phyloP scores from a whole-genome alignment of 2,113 vertebrate species.

The Perca fluviatilis region DNA sequence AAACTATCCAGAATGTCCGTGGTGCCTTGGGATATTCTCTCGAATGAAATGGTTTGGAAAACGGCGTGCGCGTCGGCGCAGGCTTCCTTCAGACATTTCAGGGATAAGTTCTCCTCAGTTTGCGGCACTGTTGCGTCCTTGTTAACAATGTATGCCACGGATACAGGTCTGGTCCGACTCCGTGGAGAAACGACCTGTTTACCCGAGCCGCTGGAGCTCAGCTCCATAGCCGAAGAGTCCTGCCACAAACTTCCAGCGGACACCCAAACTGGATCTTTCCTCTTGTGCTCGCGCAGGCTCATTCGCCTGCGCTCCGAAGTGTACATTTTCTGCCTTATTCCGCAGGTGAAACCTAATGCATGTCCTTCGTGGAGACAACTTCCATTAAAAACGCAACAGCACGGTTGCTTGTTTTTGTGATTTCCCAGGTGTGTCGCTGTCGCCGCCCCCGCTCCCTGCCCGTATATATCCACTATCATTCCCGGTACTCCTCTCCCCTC shows the following conservation, averaged over 20 bases:
- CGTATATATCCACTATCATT: conserved; percentile 35
- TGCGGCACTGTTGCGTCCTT: conserved; percentile 79
- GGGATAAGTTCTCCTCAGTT: conserved; percentile 77
- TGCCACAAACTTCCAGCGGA: conserved; percentile 91
- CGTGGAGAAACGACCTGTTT: conserved; percentile 73
- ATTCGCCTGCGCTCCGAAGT: conserved; percentile 82
- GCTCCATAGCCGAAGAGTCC: conserved; percentile 85
- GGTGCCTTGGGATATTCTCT: conserved; percentile 84
- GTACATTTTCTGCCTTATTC: conserved; percentile 66
- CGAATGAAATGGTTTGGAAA: conserved; percentile 83
- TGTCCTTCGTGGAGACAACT: background rate
- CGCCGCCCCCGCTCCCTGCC: conserved; percentile 12
- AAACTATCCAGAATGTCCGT: conserved; percentile 86
- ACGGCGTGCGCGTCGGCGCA: conserved; percentile 82
- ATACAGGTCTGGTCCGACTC: conserved; percentile 80
- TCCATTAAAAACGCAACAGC: background rate
- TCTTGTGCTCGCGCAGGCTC: conserved; percentile 77
- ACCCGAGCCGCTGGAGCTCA: conserved; percentile 59
- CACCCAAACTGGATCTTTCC: conserved; percentile 71
- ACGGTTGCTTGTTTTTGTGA: conserved; percentile 21
- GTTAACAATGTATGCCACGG: conserved; percentile 85
- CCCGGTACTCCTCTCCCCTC: conserved; percentile 30
- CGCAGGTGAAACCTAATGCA: conserved; percentile 3
- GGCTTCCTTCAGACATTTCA: conserved; percentile 87
- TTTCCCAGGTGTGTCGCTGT: conserved; percentile 65